phyloP scores from a whole-genome alignment of 2,113 vertebrate genomes.

The Poecilia latipinna region DNA sequence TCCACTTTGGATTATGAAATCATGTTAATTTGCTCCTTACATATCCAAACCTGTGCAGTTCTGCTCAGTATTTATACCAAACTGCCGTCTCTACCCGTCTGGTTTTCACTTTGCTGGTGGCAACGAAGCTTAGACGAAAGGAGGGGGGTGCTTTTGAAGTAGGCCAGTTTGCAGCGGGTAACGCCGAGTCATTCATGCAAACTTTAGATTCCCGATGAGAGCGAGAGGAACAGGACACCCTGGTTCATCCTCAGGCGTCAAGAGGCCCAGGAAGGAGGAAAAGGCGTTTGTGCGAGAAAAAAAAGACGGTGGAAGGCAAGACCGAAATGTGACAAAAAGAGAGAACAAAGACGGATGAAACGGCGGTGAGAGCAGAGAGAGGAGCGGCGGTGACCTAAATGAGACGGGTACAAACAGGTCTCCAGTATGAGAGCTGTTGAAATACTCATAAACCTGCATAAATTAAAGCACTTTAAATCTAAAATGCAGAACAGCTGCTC shows the following conservation, averaged over 20 bases:
- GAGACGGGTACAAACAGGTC: neutral
- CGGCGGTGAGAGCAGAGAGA: neutral
- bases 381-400: constrained; percentile 7
- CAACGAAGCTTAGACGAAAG: constrained; percentile 32
- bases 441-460: constrained; percentile 19
- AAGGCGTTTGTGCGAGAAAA: neutral
- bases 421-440: neutral
- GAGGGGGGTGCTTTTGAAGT: constrained; percentile 62
- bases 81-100: constrained; percentile 42
- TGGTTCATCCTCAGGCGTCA: constrained; percentile 43
- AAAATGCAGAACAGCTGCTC: neutral
- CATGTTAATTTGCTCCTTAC: neutral
- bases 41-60: constrained; percentile 12
- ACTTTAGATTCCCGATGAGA: constrained; percentile 45
- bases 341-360: neutral
- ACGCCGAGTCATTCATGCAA: constrained; percentile 61
- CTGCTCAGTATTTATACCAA: constrained; percentile 28
- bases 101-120: constrained; percentile 72
- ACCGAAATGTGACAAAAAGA: neutral
- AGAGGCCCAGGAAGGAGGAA: constrained; percentile 9
- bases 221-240: constrained; percentile 55
- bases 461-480: constrained; percentile 10
- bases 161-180: constrained; percentile 77
- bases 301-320: neutral
- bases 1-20: neutral